phyloP scores from a whole-genome alignment of 2,888 invertebrate species.

The Pilophorus perplexus region DNA sequence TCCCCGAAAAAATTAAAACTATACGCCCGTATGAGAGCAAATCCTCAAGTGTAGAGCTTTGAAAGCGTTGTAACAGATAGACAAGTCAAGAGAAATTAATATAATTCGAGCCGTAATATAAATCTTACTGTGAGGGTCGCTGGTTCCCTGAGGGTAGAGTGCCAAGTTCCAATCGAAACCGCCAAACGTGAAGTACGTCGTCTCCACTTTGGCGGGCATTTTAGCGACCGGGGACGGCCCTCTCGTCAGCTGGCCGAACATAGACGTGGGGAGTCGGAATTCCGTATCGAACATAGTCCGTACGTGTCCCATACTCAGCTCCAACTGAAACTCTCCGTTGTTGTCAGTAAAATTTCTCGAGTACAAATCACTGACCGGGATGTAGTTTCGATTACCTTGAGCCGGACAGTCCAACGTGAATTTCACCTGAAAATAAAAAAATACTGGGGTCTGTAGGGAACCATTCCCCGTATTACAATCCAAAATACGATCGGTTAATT shows the following conservation, averaged over 20 bases:
- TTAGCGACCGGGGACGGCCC: conserved; percentile 38
- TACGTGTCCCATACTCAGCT: conserved; percentile 72
- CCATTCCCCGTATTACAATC: too few relatives aligned
- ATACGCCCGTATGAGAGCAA: not conserved
- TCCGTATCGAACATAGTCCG: conserved; percentile 73
- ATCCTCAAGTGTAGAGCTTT: not conserved
- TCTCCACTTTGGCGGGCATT: conserved; percentile 57
- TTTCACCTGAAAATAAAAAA: conserved; percentile 53
- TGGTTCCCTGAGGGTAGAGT: conserved; percentile 61
- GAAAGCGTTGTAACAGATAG: not conserved
- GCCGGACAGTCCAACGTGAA: conserved; percentile 69
- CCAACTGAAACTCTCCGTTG: conserved; percentile 76
- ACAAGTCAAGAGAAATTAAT: too few relatives aligned
- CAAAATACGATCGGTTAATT: too few relatives aligned
- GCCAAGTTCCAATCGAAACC: conserved; percentile 79
- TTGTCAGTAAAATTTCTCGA: conserved; percentile 72
- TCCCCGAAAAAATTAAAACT: too few relatives aligned
- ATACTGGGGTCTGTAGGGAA: not conserved
- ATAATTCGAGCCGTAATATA: too few relatives aligned
- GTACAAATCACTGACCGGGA: conserved; percentile 68
- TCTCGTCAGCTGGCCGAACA: conserved; percentile 45
- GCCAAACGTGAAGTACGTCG: conserved; percentile 72
- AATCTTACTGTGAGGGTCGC: conserved; percentile 53
- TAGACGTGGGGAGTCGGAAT: conserved; percentile 61
- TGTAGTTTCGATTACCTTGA: conserved; percentile 71